Evolutionary conservation across 2,888 invertebrate species (phyloP).

Genomic region (Autographa gamma): DNA sequence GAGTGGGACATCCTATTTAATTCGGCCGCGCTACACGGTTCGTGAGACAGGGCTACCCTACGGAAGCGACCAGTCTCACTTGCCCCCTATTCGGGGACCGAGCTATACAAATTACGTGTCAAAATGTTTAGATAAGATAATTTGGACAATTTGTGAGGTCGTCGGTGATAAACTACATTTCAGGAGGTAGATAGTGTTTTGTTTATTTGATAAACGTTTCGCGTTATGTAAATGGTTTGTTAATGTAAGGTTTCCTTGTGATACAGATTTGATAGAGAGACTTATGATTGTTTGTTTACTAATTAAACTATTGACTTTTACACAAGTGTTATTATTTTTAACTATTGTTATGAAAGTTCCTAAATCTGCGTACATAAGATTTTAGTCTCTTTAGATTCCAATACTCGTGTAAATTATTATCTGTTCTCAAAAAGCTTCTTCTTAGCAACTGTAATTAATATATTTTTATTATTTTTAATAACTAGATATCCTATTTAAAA

Average conservation of each 20-base stretch:
- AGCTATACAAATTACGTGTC: constrained; percentile 55
- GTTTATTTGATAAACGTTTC: constrained; percentile 18
- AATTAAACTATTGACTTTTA: too few species aligned
- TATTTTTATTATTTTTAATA: not conserved
- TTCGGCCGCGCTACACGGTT: constrained; percentile 44
- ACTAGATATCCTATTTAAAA: not conserved
- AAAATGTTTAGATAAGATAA: constrained; percentile 63
- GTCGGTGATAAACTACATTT: constrained; percentile 38
- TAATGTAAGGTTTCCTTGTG: not conserved
- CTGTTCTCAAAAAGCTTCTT: too few species aligned
- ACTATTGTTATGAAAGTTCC: too few species aligned
- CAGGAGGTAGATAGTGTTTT: constrained; percentile 16
- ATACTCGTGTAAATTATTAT: too few species aligned
- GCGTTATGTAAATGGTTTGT: constrained; percentile 11
- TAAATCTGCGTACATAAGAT: too few species aligned
- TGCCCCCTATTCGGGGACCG: constrained; percentile 36
- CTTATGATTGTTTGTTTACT: too few species aligned
- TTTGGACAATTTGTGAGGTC: constrained; percentile 53
- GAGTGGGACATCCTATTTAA: constrained; percentile 53
- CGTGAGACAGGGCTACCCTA: constrained; percentile 48
- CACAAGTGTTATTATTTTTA: too few species aligned
- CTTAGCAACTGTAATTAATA: too few species aligned
- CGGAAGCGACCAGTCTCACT: constrained; percentile 43
- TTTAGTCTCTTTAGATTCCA: too few species aligned
- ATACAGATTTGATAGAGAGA: not conserved